Evolutionary conservation across 2,797 vertebrate genomes (phyloP).

Genomic region (Passerculus sandwichensis): DNA sequence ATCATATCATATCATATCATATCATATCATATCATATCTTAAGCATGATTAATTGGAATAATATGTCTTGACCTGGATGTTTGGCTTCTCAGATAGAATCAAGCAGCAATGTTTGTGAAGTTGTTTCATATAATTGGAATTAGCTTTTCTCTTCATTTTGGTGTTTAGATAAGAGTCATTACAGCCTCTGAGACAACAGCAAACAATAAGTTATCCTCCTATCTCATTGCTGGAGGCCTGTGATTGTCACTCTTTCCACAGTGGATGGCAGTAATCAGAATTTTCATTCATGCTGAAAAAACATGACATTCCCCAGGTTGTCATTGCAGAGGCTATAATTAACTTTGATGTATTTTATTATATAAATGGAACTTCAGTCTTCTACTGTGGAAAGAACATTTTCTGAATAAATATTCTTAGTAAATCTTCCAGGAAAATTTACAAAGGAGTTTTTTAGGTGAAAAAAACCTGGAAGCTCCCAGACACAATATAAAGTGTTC

Average conservation of each 20-base stretch:
- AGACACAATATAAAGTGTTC: neutral
- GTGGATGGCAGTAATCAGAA: conserved; percentile 70
- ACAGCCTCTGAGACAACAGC: conserved; percentile 63
- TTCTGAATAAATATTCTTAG: neutral
- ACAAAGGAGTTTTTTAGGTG: neutral
- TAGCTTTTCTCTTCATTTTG: conserved; percentile 63
- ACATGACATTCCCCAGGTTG: conserved; percentile 21
- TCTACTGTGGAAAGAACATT: neutral
- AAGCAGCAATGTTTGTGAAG: conserved; percentile 29
- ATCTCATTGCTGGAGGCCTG: conserved; percentile 67
- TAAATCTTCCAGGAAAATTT: neutral
- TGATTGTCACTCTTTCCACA: conserved; percentile 59
- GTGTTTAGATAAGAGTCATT: conserved; percentile 60
- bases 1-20: neutral
- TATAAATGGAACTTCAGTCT: neutral
- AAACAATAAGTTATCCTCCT: conserved; percentile 66
- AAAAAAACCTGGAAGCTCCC: neutral
- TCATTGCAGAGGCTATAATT: conserved; percentile 22
- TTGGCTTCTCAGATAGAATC: conserved; percentile 66
- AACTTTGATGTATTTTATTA: conserved; percentile 27
- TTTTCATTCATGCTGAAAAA: conserved; percentile 70
- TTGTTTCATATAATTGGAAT: conserved; percentile 57
- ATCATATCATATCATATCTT: neutral
- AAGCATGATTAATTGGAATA: conserved; percentile 60
- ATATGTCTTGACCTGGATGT: conserved; percentile 48